Evolutionary conservation across 2,888 invertebrate genomes (phyloP), one percentile per base, ranked within the genome.

Genomic region (Synanthedon andrenaeformis): DNA sequence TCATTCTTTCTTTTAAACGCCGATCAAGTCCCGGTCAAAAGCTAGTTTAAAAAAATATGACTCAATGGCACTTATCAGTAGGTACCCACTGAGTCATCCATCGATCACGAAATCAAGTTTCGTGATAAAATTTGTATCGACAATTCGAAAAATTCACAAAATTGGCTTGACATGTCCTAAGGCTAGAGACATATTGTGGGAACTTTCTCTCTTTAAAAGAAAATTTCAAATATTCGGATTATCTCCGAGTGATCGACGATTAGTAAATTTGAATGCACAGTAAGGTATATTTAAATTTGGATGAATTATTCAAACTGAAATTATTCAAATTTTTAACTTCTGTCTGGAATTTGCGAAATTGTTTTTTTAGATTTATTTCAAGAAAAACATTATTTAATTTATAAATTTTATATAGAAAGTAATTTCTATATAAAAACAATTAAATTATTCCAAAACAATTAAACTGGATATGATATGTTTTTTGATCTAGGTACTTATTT

Each of bases 161-260:
- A 35, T 35, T 35, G 35, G 10, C 35, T 35, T 35, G 35, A 35
- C 35, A 56, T 61, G 62, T 67, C 64, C 70, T 64, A 58, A 68
- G 69, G 63, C 59, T 62, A 69, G 45, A 13, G 74, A 76, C 66
- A 69, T 56, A 62, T 57, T 72, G 80, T 82, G 80, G 66, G 81
- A 82, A 76, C 64, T 63, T 62, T 65, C 59, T 69, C 57, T 66
- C 77, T 74, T 76, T 78, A 62, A 65, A 62, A 67, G 54, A 65
- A n/a, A 66, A 76, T 77, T 74, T 56, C 72, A 74, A 76, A 71
- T 56, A 48, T 42, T 48, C 45, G 8, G 41, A 55, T 45, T 51
- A 19, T 50, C 52, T 41, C 45, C 12, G 28, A 17, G 58, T 69
- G 65, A 69, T 68, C 65, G 63, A 67, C 59, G 42, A 61, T 54